phyloP scores from a whole-genome alignment of 2,797 vertebrate genomes.

The Poeciliopsis presidionis region DNA sequence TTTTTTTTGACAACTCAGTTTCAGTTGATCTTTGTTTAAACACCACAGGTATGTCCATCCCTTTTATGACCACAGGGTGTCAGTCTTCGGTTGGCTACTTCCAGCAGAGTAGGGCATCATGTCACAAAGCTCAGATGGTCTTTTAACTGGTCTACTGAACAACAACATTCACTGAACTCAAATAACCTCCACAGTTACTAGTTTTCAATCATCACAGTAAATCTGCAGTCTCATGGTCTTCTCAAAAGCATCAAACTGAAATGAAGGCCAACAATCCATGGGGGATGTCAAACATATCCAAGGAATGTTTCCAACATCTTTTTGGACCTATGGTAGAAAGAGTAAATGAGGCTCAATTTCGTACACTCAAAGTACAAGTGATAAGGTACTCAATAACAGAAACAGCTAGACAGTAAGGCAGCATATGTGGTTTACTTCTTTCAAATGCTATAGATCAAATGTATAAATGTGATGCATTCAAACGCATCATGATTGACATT shows the following conservation, averaged over 20 bases:
- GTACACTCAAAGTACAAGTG: neutral
- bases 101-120: constrained; percentile 44
- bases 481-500: constrained; percentile 3
- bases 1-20: neutral
- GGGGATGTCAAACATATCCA: neutral
- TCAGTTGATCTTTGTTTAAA: neutral
- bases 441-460: constrained; percentile 23
- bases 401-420: neutral
- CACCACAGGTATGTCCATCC: neutral
- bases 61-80: neutral
- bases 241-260: no score
- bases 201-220: neutral
- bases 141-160: neutral
- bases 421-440: neutral
- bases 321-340: neutral
- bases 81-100: constrained; percentile 60
- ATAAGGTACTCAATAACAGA: neutral
- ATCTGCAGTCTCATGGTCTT: neutral
- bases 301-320: neutral
- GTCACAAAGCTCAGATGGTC: constrained; percentile 22
- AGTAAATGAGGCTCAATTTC: neutral
- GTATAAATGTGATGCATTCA: constrained; percentile 29
- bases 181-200: neutral
- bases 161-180: neutral
- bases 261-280: no score